Evolutionary conservation across 2,888 invertebrate genomes (phyloP).

Genomic region (Dasypolia templi): DNA sequence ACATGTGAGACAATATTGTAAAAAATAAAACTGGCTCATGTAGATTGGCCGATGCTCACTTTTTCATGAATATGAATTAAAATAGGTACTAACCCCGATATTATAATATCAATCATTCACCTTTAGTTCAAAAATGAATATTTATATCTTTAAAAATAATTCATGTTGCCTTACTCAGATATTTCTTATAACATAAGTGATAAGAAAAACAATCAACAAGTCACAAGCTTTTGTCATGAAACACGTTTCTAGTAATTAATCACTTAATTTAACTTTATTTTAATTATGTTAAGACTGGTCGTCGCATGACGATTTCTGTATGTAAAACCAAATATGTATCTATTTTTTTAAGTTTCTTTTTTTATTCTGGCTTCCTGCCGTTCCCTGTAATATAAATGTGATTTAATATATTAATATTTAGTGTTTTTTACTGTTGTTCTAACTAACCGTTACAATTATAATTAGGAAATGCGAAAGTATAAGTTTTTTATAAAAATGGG

Average conservation of each 20-base stretch:
- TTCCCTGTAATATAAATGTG: conserved; percentile 45
- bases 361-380: conserved; percentile 19
- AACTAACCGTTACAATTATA: conserved; percentile 44
- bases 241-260: conserved; percentile 16
- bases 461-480: conserved; percentile 23
- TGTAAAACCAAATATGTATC: conserved; percentile 52
- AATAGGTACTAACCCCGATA: conserved; percentile 18
- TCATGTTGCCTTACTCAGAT: conserved; percentile 18
- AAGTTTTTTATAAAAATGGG: conserved; percentile 12
- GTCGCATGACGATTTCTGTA: conserved; percentile 36
- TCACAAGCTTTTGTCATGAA: conserved; percentile 32
- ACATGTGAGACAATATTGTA: conserved; percentile 12
- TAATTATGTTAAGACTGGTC: conserved; percentile 47
- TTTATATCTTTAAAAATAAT: not conserved
- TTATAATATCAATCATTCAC: not conserved
- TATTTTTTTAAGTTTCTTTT: conserved; percentile 33
- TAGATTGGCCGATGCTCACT: conserved; percentile 38
- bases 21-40: conserved; percentile 6
- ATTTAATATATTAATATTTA: conserved; percentile 34
- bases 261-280: conserved; percentile 18
- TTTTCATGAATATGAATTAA: conserved; percentile 20
- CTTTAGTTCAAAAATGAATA: not conserved
- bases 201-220: conserved; percentile 26
- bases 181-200: not conserved
- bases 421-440: conserved; percentile 47